A percentile compares a stretch with the other conserved stretches of the same genome.
These are phyloP conservation scores for Tokudaia muenninki DNA, from an alignment of 2,797 vertebrate genomes.

Conservation along the genomic window DNA sequence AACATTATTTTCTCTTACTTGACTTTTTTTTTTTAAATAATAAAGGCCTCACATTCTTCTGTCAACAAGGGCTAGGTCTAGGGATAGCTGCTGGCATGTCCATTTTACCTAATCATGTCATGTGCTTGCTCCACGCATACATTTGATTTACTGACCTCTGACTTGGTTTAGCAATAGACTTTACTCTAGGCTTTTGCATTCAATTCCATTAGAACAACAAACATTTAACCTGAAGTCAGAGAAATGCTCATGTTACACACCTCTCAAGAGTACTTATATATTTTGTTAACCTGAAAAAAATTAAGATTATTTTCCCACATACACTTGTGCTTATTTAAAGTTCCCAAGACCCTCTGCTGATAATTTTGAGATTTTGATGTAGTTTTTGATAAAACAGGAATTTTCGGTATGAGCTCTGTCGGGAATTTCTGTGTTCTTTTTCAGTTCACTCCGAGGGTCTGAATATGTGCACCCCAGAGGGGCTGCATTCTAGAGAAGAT, in stretches of 20 bases:
- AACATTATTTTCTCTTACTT: slow-evolving; percentile 25
- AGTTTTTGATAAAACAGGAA: background rate
- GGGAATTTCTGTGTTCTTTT: slow-evolving; percentile 1
- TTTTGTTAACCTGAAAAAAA: background rate
- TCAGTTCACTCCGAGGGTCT: background rate
- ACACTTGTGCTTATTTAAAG: background rate
- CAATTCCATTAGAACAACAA: background rate
- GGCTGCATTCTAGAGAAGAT: background rate
- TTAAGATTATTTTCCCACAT: background rate
- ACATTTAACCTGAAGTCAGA: background rate
- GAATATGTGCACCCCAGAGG: background rate
- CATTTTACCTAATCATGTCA: background rate
- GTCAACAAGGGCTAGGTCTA: background rate
- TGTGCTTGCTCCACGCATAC: background rate
- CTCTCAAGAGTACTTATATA: slow-evolving; percentile 2
- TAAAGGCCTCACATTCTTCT: background rate
- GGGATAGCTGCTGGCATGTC: background rate
- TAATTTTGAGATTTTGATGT: slow-evolving; percentile 21
- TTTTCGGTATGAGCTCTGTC: background rate
- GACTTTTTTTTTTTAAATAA: background rate
- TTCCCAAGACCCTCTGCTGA: background rate
- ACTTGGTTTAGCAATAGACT: background rate
- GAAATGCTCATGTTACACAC: background rate
- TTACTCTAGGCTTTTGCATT: background rate
- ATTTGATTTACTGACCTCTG: background rate